Evolutionary conservation across 2,888 invertebrate species (phyloP).

Genomic region (Parnassius apollo): DNA sequence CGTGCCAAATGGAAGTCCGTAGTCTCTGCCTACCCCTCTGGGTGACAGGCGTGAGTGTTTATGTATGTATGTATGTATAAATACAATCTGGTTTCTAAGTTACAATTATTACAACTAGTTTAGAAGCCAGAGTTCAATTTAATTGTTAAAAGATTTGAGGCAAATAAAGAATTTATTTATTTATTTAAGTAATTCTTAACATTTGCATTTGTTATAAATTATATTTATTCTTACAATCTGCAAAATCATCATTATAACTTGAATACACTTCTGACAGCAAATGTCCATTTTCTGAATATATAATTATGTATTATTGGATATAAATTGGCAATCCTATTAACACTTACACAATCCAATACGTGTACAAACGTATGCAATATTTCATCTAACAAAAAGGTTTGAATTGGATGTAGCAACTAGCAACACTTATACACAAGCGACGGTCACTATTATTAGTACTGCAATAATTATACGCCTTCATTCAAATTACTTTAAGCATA

Average conservation of each 20-base stretch:
- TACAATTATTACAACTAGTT: too few relatives aligned
- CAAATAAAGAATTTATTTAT: too few relatives aligned
- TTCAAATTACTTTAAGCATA: background rate
- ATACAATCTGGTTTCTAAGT: too few relatives aligned
- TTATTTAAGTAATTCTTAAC: too few relatives aligned
- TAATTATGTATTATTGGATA: constrained; percentile 2
- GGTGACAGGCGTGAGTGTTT: too few relatives aligned
- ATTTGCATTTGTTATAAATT: too few relatives aligned
- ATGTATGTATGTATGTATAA: too few relatives aligned
- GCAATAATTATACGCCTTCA: constrained; percentile 1
- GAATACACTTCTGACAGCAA: background rate
- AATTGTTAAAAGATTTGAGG: too few relatives aligned
- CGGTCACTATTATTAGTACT: background rate
- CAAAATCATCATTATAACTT: background rate
- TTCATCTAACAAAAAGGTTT: constrained; percentile 13
- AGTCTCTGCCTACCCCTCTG: too few relatives aligned
- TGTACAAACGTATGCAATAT: constrained; percentile 6
- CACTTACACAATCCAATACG: constrained; percentile 1
- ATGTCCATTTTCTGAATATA: background rate
- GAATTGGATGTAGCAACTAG: constrained; percentile 3
- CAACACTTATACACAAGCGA: background rate
- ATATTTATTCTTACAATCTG: background rate
- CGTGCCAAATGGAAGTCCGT: too few relatives aligned
- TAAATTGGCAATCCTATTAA: constrained; percentile 10
- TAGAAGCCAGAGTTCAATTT: too few relatives aligned